A percentile compares a stretch with the other conserved stretches of the same genome.
Evolutionary conservation across 2,113 vertebrate genomes (phyloP).

Genomic region (Hydrolagus affinis): DNA sequence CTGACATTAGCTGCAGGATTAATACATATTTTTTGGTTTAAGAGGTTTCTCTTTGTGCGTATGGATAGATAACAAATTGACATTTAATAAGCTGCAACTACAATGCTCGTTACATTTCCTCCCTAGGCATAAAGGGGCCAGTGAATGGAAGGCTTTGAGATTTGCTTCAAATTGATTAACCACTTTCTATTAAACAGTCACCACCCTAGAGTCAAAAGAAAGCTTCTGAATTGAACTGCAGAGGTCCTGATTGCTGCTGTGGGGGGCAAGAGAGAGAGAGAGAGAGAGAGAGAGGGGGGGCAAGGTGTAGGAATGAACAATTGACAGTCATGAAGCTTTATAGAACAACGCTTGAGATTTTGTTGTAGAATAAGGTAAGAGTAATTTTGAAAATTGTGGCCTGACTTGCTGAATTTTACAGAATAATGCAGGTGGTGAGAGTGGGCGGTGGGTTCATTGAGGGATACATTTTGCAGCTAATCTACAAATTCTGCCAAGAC

Average conservation of each 20-base stretch:
- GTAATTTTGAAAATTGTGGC: too few species aligned
- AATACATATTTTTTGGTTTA: slow-evolving; percentile 14
- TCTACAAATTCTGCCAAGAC: too few species aligned
- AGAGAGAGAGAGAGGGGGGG: neutral
- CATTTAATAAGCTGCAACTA: slow-evolving; percentile 28
- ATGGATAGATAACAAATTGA: slow-evolving; percentile 23
- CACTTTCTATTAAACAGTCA: neutral
- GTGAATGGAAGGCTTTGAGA: neutral
- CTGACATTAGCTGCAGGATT: slow-evolving; percentile 30
- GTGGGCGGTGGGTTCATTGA: too few species aligned
- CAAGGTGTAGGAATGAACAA: neutral
- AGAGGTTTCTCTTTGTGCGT: slow-evolving; percentile 11
- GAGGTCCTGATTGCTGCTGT: neutral
- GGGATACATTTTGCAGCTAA: too few species aligned
- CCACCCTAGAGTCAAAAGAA: neutral
- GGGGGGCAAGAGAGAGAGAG: neutral
- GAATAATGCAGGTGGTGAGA: too few species aligned
- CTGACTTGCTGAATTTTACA: too few species aligned
- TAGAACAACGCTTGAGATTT: too few species aligned
- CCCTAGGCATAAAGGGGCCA: slow-evolving; percentile 2
- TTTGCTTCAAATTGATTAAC: slow-evolving; percentile 18
- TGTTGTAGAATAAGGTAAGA: too few species aligned
- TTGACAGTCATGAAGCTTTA: too few species aligned
- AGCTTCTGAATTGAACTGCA: neutral
- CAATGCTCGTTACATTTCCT: neutral